Evolutionary conservation across 2,888 invertebrate genomes (phyloP), one percentile per base, ranked within the genome.

Genomic region (Sicus ferrugineus): DNA sequence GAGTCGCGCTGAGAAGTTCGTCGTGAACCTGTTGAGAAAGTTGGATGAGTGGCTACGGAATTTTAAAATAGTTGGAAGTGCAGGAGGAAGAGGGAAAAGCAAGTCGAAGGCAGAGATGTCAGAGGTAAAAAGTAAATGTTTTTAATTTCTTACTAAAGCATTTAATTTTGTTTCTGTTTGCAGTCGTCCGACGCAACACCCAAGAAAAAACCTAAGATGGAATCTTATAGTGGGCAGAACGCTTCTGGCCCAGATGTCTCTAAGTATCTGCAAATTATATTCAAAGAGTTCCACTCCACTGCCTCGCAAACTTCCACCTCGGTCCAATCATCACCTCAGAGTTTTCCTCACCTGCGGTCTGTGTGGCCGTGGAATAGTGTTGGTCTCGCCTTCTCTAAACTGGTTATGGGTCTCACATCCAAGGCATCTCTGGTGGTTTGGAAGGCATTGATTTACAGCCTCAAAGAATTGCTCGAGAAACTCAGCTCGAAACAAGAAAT

Each of bases 351-450:
- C 26, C 73, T 82, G 5, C 58, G 73, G 28, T 75, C 74, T 59
- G 77, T 77, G 6, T 85, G 85, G 84, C 84, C 85, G 2, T 76
- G 78, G 16, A 68, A 72, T 0, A 75, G 77, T 1, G 81, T 80
- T 0, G 84, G 85, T 0, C 70, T 70, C 4, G 78, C 78, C 1
- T 85, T 85, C 63, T 81, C 81, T 0, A 80, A 80, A 42, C 76
- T 84, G 0, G 74, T 85, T 1, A 77, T 79, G 3, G 77, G 79
- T 2, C 70, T 85, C 0, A 79, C 81, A 73, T 80, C 83, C 1
- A 84, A 83, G 66, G 83, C 84, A 2, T 83, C 85, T 1, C 69
- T 85, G 42, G 80, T 81, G 3, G 80, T 85, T 16, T 85, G 85
- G 84, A 82, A 82, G 58, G 79, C 80, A 2, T 70, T 84, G 28